Evolutionary conservation across 2,888 invertebrate genomes (phyloP).

Genomic region (Yponomeuta plumbellus): DNA sequence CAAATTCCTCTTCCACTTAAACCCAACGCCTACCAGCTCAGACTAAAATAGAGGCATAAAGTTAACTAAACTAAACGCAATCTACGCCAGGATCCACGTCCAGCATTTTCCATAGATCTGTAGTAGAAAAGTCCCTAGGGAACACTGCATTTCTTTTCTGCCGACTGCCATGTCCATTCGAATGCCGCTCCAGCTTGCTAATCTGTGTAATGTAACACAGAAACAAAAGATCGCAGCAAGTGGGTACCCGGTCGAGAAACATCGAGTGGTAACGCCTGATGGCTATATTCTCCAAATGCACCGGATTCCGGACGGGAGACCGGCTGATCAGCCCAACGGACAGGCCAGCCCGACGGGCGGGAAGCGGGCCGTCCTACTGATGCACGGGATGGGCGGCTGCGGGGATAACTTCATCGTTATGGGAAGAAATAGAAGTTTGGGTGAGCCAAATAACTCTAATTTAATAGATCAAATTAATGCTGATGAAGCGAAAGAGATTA

Average conservation of each 20-base stretch:
- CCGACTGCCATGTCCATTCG: too few relatives aligned
- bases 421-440: slow-evolving; percentile 79
- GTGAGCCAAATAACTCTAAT: slow-evolving; percentile 43
- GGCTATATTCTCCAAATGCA: slow-evolving; percentile 79
- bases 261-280: slow-evolving; percentile 72
- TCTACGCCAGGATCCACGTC: too few relatives aligned
- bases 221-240: slow-evolving; percentile 58
- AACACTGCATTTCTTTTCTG: too few relatives aligned
- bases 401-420: slow-evolving; percentile 84
- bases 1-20: too few relatives aligned
- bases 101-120: too few relatives aligned
- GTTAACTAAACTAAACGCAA: too few relatives aligned
- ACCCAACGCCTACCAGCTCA: too few relatives aligned
- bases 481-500: background rate
- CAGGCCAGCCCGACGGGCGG: slow-evolving; percentile 30
- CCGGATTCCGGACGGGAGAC: slow-evolving; percentile 72
- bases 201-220: slow-evolving; percentile 37
- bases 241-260: slow-evolving; percentile 71
- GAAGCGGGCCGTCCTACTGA: slow-evolving; percentile 63
- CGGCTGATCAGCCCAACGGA: slow-evolving; percentile 42
- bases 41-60: too few relatives aligned
- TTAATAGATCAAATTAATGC: background rate
- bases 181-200: background rate
- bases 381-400: slow-evolving; percentile 79
- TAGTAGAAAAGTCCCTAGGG: too few relatives aligned